Base-by-base conservation (phyloP, 1,140 invertebrate species). In the Hycleus cichorii region DNA sequence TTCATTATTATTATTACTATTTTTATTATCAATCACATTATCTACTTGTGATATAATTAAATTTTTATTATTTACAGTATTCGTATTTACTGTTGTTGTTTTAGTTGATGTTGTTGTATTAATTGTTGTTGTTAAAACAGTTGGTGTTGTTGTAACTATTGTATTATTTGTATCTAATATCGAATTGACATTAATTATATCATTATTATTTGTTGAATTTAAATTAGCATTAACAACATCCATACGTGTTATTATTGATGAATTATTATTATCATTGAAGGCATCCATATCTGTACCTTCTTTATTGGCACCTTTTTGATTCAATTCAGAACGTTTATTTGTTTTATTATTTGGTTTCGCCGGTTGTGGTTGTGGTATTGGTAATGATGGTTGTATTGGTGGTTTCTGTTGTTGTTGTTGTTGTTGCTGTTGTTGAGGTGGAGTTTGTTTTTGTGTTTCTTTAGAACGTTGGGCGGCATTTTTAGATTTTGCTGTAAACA, bases 231-330 rank as follows among this genome's bases (percentile, higher is more conserved):
- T 10, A 42, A 42, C 11, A n/a, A 42, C 11, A 42, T 42, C 11
- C 40, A 11, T 42, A 42, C 40, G 9, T 42, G 40, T 42, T 42
- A 9, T 10, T 42, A 9, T 42, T 42, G 40, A 7, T 42, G 40
- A 7, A 42, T 54, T 27, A 11, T 11, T 43, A 46, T 69, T 71
- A 47, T 70, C 69, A 47, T 67, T 71, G 53, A 75, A 74, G 4
- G 71, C 72, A 62, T 75, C 74, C 74, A 75, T 75, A 54, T 75
- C 74, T n/a, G 71, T 73, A 56, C 74, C 74, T 60, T 75, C 72
- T 54, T 75, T 75, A 47, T 63, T 72, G 8, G 72, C 71, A 46
- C 74, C 74, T 52, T 74, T 75, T 26, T 68, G 50, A 57, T 74
- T 75, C 4, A 74, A 45, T 46, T 75, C 73, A 39, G 64, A 69